phyloP scores from a whole-genome alignment of 2,797 vertebrate genomes.

The Darevskia nairensis region DNA sequence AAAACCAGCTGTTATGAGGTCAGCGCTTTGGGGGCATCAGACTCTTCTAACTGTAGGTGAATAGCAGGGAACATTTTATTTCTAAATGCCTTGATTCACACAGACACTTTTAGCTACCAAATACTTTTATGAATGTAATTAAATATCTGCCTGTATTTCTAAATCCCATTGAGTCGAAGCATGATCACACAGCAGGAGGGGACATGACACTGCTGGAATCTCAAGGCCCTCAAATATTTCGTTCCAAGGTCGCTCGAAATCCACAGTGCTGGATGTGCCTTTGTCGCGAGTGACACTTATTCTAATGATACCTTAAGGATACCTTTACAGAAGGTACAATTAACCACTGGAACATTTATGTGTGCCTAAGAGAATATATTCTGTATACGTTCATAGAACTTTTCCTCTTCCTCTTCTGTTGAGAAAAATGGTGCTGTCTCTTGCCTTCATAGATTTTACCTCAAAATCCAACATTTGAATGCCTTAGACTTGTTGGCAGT shows the following conservation, averaged over 20 bases:
- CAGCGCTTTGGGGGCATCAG: not conserved
- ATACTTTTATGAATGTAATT: too few species aligned
- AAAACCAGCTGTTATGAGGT: constrained; percentile 10
- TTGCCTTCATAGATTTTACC: not conserved
- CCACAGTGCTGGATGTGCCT: not conserved
- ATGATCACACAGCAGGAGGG: constrained; percentile 59
- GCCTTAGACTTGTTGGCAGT: not conserved
- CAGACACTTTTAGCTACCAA: constrained; percentile 26
- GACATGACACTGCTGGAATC: not conserved
- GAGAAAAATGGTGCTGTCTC: not conserved
- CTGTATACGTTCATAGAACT: not conserved
- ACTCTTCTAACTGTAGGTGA: not conserved
- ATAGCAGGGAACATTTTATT: not conserved
- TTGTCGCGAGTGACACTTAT: not conserved
- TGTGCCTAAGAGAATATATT: not conserved
- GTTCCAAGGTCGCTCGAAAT: constrained; percentile 19
- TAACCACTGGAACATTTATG: not conserved
- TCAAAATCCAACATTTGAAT: not conserved
- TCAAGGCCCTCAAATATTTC: not conserved
- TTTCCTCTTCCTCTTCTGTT: not conserved
- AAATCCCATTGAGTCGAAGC: constrained; percentile 62
- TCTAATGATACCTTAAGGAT: not conserved
- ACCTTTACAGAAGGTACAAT: not conserved
- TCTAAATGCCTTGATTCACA: not conserved
- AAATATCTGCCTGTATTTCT: constrained; percentile 43